These are phyloP conservation scores for Caenorhabditis sp. DNA, from an alignment of 2,888 invertebrate genomes.

Conservation along the genomic window DNA sequence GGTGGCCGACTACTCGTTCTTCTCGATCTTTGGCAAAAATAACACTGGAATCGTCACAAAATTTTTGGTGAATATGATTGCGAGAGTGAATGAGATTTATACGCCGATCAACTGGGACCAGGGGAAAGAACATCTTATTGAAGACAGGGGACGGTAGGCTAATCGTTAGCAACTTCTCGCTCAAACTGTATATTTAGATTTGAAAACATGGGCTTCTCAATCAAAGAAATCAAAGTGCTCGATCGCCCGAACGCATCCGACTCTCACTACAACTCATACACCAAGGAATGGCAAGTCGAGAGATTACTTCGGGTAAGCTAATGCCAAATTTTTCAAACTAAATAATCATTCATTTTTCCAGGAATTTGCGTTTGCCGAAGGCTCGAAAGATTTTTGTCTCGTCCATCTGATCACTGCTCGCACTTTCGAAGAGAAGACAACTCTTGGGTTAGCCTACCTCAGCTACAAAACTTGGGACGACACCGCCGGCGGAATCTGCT, in stretches of 20 bases:
- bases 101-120: conserved; percentile 66
- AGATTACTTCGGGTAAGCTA: conserved; percentile 13
- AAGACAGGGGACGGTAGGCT: conserved; percentile 54
- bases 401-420: conserved; percentile 66
- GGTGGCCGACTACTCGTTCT: conserved; percentile 69
- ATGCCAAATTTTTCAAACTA: not conserved
- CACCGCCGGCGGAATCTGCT: conserved; percentile 52
- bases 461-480: conserved; percentile 38
- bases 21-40: conserved; percentile 56
- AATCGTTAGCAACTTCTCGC: not conserved
- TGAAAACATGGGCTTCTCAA: conserved; percentile 68
- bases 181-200: conserved; percentile 34
- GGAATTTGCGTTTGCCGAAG: conserved; percentile 62
- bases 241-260: conserved; percentile 48
- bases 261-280: conserved; percentile 63
- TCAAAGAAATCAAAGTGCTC: conserved; percentile 67
- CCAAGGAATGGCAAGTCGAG: conserved; percentile 25
- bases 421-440: conserved; percentile 48
- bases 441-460: conserved; percentile 54
- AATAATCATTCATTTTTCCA: conserved; percentile 18
- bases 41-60: conserved; percentile 60
- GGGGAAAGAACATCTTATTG: conserved; percentile 49
- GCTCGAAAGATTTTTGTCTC: conserved; percentile 61
- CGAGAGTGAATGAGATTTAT: conserved; percentile 67
- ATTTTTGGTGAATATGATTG: conserved; percentile 68